Evolutionary conservation across 2,888 invertebrate genomes (phyloP).

Genomic region (Lasioglossum lativentre): DNA sequence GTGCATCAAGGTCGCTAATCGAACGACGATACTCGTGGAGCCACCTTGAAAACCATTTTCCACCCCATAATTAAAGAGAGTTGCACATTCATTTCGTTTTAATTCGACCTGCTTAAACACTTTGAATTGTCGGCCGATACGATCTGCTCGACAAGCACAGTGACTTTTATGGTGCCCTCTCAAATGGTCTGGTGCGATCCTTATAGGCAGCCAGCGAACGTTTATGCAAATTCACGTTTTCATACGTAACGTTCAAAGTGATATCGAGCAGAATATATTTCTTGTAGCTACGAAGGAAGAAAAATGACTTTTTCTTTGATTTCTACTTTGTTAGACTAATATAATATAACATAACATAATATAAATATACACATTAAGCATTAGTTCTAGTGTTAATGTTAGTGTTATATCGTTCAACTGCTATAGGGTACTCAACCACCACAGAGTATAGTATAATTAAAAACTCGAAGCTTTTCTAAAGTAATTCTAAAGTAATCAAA

Average conservation of each 20-base stretch:
- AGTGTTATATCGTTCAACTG: too few species aligned
- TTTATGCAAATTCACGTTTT: not conserved
- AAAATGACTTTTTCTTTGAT: too few species aligned
- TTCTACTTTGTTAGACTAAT: too few species aligned
- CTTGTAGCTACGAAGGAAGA: not conserved
- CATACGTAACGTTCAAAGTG: not conserved
- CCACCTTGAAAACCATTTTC: not conserved
- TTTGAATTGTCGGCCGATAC: slow-evolving; percentile 11
- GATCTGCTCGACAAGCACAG: not conserved
- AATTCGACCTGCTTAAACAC: not conserved
- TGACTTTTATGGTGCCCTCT: not conserved
- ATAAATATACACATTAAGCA: too few species aligned
- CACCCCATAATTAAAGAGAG: not conserved
- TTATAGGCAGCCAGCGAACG: not conserved
- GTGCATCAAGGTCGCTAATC: slow-evolving; percentile 19
- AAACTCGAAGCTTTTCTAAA: too few species aligned
- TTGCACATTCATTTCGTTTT: not conserved
- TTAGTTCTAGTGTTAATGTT: too few species aligned
- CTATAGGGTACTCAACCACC: too few species aligned
- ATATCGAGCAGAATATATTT: not conserved
- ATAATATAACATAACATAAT: too few species aligned
- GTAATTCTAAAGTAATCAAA: too few species aligned
- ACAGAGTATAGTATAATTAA: too few species aligned
- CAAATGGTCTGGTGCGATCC: not conserved
- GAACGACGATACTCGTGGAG: not conserved